Evolutionary conservation across 1,140 invertebrate genomes (phyloP).

Genomic region (Glossosoma conforme): DNA sequence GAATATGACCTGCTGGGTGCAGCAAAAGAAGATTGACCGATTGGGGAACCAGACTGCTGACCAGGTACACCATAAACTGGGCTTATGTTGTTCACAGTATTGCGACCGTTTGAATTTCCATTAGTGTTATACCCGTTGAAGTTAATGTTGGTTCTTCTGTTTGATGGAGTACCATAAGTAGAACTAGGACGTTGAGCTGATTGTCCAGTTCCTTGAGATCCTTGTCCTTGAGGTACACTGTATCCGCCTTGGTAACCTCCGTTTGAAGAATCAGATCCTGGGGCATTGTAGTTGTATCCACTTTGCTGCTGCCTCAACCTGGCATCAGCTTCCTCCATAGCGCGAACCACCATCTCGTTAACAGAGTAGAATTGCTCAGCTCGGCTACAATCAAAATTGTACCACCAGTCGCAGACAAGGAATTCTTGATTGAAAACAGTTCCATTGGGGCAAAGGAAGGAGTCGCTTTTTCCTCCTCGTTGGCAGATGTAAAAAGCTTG

Average conservation of each 20-base stretch:
- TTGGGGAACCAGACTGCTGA: neutral
- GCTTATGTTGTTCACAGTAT: neutral
- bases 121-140: conserved; percentile 15
- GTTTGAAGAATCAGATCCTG: too few species aligned
- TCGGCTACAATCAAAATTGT: conserved; percentile 48
- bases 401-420: conserved; percentile 55
- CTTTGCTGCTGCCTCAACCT: conserved; percentile 11
- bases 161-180: conserved; percentile 11
- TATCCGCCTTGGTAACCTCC: too few species aligned
- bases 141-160: conserved; percentile 18
- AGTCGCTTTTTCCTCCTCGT: conserved; percentile 42
- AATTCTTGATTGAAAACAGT: conserved; percentile 56
- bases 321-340: conserved; percentile 28
- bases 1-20: too few species aligned
- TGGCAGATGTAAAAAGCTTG: conserved; percentile 54
- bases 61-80: neutral
- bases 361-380: conserved; percentile 32
- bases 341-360: conserved; percentile 21
- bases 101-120: conserved; percentile 8
- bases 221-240: neutral
- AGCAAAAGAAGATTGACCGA: neutral
- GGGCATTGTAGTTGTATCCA: conserved; percentile 14
- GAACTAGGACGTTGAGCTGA: conserved; percentile 8
- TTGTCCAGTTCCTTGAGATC: neutral
- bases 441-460: conserved; percentile 56